Conservation (phyloP, 2,888 invertebrate genomes). For the Dexiosoma caninum region DNA sequence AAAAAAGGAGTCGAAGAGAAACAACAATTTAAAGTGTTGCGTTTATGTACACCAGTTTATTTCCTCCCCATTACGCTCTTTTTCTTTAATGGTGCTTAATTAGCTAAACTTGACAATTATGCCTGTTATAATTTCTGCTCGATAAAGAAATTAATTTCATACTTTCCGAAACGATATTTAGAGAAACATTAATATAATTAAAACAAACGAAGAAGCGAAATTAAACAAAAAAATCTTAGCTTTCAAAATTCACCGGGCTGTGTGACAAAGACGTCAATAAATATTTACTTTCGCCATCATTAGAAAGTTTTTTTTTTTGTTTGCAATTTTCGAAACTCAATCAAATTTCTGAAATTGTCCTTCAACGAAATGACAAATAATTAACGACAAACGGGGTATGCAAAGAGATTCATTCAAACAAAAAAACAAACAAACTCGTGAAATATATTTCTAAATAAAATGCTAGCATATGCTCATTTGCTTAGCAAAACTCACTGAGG, state of each 20-base stretch:
- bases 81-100: conserved; percentile 48
- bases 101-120: conserved; percentile 57
- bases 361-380: conserved; percentile 2
- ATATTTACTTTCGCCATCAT: conserved; percentile 60
- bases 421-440: conserved; percentile 5
- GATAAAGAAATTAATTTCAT: conserved; percentile 24
- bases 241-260: neutral
- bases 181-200: neutral
- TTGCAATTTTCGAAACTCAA: conserved; percentile 34
- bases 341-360: conserved; percentile 14
- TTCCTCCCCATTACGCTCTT: neutral
- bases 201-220: neutral
- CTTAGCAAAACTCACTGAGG: neutral
- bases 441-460: conserved; percentile 17
- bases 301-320: conserved; percentile 57
- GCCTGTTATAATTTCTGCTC: neutral
- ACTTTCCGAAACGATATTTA: no score
- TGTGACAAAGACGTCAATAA: conserved; percentile 38
- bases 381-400: neutral
- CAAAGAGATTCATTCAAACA: neutral
- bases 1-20: no score
- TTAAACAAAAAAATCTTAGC: neutral
- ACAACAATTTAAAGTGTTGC: no score
- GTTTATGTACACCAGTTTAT: no score
- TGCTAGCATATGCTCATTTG: conserved; percentile 25